Evolutionary conservation across 2,888 invertebrate species (phyloP).

Genomic region (Steinernema hermaphroditum): DNA sequence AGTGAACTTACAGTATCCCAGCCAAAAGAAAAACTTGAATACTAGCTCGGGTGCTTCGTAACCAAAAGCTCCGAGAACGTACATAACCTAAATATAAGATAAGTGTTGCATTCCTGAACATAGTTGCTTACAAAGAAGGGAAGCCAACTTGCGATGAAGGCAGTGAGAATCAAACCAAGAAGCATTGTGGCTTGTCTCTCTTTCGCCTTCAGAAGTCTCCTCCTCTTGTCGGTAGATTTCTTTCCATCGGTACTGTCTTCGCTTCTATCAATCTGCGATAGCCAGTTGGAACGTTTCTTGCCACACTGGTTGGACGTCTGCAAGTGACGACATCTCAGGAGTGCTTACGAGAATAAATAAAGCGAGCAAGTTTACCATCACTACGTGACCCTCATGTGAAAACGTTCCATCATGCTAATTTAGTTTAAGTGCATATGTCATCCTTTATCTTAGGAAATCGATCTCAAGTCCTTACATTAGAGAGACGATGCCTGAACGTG

Average conservation of each 20-base stretch:
- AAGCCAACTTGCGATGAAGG: slow-evolving; percentile 96
- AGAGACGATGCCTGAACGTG: too few relatives aligned
- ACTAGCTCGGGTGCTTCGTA: slow-evolving; percentile 61
- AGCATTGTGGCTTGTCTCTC: slow-evolving; percentile 95
- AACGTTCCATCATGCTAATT: too few relatives aligned
- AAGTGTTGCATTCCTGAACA: not conserved
- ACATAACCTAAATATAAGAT: slow-evolving; percentile 67
- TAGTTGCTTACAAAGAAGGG: slow-evolving; percentile 80
- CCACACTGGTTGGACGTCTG: not conserved
- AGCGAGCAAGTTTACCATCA: too few relatives aligned
- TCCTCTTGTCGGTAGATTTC: slow-evolving; percentile 45
- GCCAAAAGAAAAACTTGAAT: slow-evolving; percentile 74
- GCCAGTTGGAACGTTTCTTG: slow-evolving; percentile 32
- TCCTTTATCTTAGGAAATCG: too few relatives aligned
- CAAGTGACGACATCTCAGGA: too few relatives aligned
- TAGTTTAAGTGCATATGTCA: too few relatives aligned
- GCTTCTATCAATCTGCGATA: slow-evolving; percentile 33
- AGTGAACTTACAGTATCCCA: slow-evolving; percentile 86
- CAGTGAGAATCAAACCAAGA: slow-evolving; percentile 94
- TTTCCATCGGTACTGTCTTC: slow-evolving; percentile 41
- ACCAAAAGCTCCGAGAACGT: slow-evolving; percentile 68
- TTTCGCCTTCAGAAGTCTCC: slow-evolving; percentile 50
- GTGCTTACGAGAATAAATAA: too few relatives aligned
- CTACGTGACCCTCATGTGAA: too few relatives aligned
- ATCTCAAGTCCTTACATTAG: too few relatives aligned